phyloP scores from a whole-genome alignment of 2,113 vertebrate species.

The Laterallus jamaicensis region DNA sequence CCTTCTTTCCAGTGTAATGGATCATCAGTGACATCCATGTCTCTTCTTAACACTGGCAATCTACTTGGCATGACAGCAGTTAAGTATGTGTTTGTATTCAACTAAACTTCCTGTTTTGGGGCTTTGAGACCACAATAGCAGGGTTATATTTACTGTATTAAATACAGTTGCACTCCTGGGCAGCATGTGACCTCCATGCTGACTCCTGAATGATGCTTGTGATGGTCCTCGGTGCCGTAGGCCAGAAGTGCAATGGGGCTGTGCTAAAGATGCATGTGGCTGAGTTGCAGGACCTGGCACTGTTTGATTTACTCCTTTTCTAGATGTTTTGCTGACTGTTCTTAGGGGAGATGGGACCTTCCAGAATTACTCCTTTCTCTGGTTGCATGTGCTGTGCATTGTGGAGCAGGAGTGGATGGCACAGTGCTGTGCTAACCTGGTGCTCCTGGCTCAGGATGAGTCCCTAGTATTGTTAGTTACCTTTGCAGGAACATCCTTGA shows the following conservation, averaged over 20 bases:
- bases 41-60: background rate
- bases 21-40: background rate
- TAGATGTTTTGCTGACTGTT: background rate
- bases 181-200: background rate
- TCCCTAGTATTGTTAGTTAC: background rate
- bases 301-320: background rate
- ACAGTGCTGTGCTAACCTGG: too few relatives aligned
- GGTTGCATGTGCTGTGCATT: too few relatives aligned
- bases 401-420: background rate
- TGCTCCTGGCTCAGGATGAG: background rate
- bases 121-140: background rate
- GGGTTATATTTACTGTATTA: background rate
- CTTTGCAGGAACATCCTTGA: background rate
- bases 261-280: background rate
- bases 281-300: background rate
- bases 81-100: background rate
- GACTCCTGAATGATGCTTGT: background rate
- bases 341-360: fast-evolving
- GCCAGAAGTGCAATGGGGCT: background rate
- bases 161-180: background rate
- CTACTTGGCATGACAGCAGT: background rate
- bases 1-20: background rate
- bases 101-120: background rate
- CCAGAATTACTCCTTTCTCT: background rate
- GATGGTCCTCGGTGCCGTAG: background rate